phyloP scores from a whole-genome alignment of 2,113 vertebrate genomes.

The Falcunculus frontatus region DNA sequence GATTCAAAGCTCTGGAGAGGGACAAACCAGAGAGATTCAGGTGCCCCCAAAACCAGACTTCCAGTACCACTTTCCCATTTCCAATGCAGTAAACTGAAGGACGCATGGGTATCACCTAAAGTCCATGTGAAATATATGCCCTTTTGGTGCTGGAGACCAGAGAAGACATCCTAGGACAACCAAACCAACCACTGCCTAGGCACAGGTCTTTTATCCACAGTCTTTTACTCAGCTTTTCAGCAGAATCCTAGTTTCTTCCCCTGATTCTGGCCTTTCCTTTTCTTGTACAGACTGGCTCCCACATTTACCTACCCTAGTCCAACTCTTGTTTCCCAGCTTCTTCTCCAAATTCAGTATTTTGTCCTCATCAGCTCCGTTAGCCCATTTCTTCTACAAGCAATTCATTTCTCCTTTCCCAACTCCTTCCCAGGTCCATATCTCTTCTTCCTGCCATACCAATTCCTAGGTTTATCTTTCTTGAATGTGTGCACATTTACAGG shows the following conservation, averaged over 20 bases:
- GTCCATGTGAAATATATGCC: background rate
- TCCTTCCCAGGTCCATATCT: background rate
- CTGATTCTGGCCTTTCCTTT: background rate
- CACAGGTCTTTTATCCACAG: background rate
- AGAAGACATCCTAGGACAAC: background rate
- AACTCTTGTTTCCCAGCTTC: background rate
- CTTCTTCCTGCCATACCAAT: background rate
- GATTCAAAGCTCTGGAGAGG: background rate
- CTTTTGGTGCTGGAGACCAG: background rate
- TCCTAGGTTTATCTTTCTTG: background rate
- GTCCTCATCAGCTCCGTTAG: background rate
- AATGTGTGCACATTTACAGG: background rate
- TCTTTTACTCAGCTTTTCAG: background rate
- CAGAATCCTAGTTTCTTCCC: background rate
- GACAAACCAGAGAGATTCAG: background rate
- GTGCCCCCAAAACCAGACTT: fast-evolving
- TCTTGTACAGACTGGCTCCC: background rate
- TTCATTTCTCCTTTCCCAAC: background rate
- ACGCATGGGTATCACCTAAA: background rate
- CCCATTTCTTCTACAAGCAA: background rate
- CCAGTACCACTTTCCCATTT: background rate
- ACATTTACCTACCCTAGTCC: background rate
- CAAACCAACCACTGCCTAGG: background rate
- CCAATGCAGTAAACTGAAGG: background rate
- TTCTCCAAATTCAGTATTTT: background rate